These are phyloP conservation scores for Drosophila putrida DNA, from an alignment of 2,888 invertebrate species.

Conservation along the genomic window DNA sequence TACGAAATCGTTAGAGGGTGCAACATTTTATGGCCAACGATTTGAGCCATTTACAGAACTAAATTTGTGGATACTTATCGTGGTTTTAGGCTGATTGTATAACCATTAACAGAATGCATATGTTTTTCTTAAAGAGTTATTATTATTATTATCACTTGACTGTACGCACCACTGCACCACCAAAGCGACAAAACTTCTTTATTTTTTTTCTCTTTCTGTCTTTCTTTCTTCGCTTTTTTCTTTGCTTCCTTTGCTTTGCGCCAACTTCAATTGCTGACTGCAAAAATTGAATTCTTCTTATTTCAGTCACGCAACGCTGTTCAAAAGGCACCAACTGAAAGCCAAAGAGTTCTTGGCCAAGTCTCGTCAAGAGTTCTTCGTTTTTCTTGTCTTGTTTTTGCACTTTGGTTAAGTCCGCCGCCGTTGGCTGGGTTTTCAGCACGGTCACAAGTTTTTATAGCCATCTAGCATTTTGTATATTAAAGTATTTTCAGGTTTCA, in stretches of 20 bases:
- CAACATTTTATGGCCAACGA: conserved; percentile 35
- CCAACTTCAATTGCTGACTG: conserved; percentile 25
- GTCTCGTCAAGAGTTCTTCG: conserved; percentile 35
- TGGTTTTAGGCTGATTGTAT: conserved; percentile 37
- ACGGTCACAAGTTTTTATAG: conserved; percentile 39
- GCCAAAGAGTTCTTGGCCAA: conserved; percentile 41
- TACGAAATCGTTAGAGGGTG: conserved; percentile 34
- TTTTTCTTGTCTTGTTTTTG: conserved; percentile 16
- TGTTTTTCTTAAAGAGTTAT: conserved; percentile 4
- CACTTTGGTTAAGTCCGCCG: conserved; percentile 37
- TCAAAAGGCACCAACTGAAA: conserved; percentile 40
- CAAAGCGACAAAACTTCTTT: conserved; percentile 15
- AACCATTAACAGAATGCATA: conserved; percentile 26
- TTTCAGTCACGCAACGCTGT: conserved; percentile 59
- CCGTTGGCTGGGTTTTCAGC: conserved; percentile 25
- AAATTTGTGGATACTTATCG: conserved; percentile 8
- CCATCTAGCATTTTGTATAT: conserved; percentile 38
- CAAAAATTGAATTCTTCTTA: conserved; percentile 58
- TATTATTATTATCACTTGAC: conserved; percentile 23
- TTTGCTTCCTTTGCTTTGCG: conserved; percentile 15
- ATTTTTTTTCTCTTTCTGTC: no score
- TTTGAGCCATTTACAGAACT: conserved; percentile 22
- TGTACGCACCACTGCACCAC: conserved; percentile 26
- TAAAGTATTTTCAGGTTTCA: conserved; percentile 41
- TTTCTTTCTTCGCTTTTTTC: no score